Evolutionary conservation across 2,797 vertebrate genomes (phyloP).

Genomic region (Pipistrellus pygmaeus): DNA sequence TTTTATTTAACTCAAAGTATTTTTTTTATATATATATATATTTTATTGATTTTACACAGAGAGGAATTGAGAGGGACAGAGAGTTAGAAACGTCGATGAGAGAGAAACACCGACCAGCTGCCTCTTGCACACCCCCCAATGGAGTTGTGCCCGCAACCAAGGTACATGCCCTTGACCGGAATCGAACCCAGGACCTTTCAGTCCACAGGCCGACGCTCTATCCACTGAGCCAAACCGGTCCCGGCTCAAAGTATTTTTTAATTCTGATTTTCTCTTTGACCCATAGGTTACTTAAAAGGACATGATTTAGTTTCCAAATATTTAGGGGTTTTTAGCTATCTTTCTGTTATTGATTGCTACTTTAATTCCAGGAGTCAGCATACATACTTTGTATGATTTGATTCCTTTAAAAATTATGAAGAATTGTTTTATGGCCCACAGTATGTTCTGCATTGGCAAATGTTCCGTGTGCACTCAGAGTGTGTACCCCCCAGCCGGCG

Average conservation of each 20-base stretch:
- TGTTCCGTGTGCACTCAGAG: background rate
- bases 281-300: background rate
- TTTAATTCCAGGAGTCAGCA: background rate
- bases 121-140: too few species aligned
- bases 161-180: too few species aligned
- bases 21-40: too few species aligned
- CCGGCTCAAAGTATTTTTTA: background rate
- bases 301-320: background rate
- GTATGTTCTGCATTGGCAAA: background rate
- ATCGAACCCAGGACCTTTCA: too few species aligned
- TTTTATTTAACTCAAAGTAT: background rate
- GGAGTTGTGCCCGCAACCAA: too few species aligned
- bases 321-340: background rate
- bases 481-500: background rate
- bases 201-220: too few species aligned
- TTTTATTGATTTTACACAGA: too few species aligned
- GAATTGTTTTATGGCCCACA: background rate
- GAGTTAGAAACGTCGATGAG: too few species aligned
- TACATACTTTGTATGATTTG: background rate
- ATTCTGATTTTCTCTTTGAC: background rate
- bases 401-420: background rate
- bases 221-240: too few species aligned
- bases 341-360: background rate
- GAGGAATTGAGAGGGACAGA: too few species aligned
- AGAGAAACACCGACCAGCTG: too few species aligned